phyloP scores from a whole-genome alignment of 2,113 vertebrate species.

The Lophius piscatorius region DNA sequence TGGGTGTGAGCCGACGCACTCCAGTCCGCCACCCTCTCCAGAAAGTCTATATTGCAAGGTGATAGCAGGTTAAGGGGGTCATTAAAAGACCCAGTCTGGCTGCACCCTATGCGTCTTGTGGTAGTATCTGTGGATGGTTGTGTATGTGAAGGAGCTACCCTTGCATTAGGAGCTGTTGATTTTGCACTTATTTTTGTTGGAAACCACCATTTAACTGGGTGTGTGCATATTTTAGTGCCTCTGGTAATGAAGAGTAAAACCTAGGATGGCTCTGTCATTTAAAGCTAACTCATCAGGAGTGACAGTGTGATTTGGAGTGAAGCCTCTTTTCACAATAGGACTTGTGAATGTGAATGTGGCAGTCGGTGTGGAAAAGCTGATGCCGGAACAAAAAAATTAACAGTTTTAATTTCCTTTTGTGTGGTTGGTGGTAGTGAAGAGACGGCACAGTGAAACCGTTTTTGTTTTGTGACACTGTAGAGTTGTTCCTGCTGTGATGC shows the following conservation, averaged over 20 bases:
- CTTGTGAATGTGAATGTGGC: constrained; percentile 50
- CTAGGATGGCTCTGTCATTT: constrained; percentile 11
- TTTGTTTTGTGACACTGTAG: constrained; percentile 17
- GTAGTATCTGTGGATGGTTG: constrained; percentile 3
- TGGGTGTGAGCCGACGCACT: constrained; percentile 67
- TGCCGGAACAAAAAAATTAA: constrained; percentile 18
- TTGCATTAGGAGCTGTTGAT: constrained; percentile 48
- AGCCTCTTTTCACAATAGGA: constrained; percentile 38
- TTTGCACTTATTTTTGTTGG: constrained; percentile 29
- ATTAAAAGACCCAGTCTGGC: constrained; percentile 49
- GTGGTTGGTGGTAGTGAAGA: background rate
- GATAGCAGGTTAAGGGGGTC: constrained; percentile 62
- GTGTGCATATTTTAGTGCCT: constrained; percentile 40
- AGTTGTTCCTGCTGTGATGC: constrained; percentile 15
- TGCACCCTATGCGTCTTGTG: constrained; percentile 28
- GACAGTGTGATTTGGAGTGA: constrained; percentile 18
- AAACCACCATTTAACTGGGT: constrained; percentile 51
- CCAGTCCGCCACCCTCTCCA: constrained; percentile 46
- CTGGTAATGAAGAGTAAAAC: constrained; percentile 12
- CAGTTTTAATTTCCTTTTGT: constrained; percentile 7
- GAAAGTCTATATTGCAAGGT: constrained; percentile 68
- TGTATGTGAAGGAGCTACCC: constrained; percentile 35
- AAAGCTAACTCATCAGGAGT: constrained; percentile 20
- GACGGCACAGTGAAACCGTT: constrained; percentile 3
- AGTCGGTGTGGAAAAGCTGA: constrained; percentile 47